Conservation (phyloP, 2,888 invertebrate species). For the Selenia dentaria region DNA sequence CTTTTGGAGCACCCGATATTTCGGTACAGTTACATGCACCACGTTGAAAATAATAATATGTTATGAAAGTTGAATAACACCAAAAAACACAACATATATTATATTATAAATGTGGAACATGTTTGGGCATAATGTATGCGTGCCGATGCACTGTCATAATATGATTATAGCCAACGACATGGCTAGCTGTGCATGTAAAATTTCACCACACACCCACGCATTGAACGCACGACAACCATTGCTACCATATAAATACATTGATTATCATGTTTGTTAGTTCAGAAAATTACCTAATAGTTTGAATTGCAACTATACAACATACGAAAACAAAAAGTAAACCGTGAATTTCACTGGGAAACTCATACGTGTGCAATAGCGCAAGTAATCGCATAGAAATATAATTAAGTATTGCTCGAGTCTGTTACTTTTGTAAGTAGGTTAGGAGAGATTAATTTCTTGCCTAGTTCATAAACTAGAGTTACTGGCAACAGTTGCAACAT, state of each 20-base stretch:
- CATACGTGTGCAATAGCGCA: slow-evolving; percentile 23
- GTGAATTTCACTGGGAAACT: slow-evolving; percentile 31
- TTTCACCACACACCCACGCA: slow-evolving; percentile 14
- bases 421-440: slow-evolving; percentile 27
- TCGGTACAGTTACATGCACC: too few relatives aligned
- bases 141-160: slow-evolving; percentile 37
- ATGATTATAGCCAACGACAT: slow-evolving; percentile 14
- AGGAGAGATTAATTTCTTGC: slow-evolving; percentile 27
- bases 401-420: slow-evolving; percentile 21
- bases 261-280: slow-evolving; percentile 24
- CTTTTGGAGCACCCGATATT: too few relatives aligned
- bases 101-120: too few relatives aligned
- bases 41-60: too few relatives aligned
- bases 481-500: slow-evolving; percentile 15
- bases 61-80: too few relatives aligned
- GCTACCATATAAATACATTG: slow-evolving; percentile 28
- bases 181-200: slow-evolving; percentile 43
- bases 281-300: slow-evolving; percentile 29
- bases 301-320: slow-evolving; percentile 24
- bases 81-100: too few relatives aligned
- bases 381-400: slow-evolving; percentile 14
- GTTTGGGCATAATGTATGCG: slow-evolving; percentile 60
- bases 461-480: slow-evolving; percentile 13
- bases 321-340: slow-evolving; percentile 23
- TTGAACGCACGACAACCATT: slow-evolving; percentile 21